Conservation (phyloP, 1,140 invertebrate genomes). For the Ditylenchus dipsaci region DNA sequence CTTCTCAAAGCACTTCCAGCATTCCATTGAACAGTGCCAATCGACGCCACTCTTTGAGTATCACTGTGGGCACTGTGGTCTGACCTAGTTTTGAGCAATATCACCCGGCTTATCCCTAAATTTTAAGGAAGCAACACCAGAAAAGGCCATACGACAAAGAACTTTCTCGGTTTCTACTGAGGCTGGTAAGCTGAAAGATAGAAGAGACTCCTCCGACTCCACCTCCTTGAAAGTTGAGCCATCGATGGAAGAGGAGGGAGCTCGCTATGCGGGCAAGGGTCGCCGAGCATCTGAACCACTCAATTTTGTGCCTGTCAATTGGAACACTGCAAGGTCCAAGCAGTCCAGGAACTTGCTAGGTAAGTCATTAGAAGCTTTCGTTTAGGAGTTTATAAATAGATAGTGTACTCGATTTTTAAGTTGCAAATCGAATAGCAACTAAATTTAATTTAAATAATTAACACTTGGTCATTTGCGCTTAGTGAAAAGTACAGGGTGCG, state of each 20-base stretch:
- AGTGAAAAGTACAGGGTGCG: no score
- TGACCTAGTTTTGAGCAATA: background rate
- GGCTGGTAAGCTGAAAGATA: background rate
- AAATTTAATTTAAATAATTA: no score
- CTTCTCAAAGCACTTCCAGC: background rate
- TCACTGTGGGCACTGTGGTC: constrained; percentile 28
- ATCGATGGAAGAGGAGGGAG: background rate
- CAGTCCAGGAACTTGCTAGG: background rate
- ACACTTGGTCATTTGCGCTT: no score
- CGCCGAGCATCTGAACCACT: constrained; percentile 17
- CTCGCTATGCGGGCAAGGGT: background rate
- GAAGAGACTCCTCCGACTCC: constrained; percentile 10
- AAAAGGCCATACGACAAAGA: constrained; percentile 15
- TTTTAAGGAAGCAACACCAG: constrained; percentile 7
- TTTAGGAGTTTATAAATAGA: background rate
- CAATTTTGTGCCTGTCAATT: constrained; percentile 5
- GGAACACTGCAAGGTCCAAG: background rate
- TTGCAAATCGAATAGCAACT: background rate
- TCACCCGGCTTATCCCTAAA: no score
- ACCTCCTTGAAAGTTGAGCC: background rate
- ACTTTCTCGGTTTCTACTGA: constrained; percentile 18
- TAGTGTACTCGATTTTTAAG: background rate
- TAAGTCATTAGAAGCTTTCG: background rate
- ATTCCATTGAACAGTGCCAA: background rate
- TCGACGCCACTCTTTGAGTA: constrained; percentile 22